Base-by-base conservation (phyloP, 2,113 vertebrate species). In the Dinomys branickii region DNA sequence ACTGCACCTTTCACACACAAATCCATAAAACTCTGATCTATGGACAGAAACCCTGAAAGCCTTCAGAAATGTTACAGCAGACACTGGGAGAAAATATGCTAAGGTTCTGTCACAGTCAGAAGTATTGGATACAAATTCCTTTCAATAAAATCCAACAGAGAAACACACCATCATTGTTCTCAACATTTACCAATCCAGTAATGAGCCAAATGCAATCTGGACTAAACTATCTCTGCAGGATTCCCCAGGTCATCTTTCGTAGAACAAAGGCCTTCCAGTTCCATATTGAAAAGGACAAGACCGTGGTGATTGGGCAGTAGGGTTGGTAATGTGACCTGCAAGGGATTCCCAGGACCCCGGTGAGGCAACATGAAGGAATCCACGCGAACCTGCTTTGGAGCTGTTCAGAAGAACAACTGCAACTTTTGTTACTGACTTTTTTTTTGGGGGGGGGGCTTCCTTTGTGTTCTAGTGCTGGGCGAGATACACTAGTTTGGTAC, bases 321-420 rank as follows among this genome's bases (percentile, higher is more conserved):
- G 0, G 3, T 52, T 88, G 52, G 86, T 87, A 84, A 94, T 16
- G n/a, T 38, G 81, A 91, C 85, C 91, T 54, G 94, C 73, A 58
- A 24, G 26, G 47, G 84, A 89, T 89, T 96, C 97, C 77, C 86
- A 87, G 93, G 97, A 97, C 94, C 96, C 67, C 13, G 28, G 47
- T 1, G n/a, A 73, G 33, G 81, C 7, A 0, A 59, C 35, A 0
- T 0, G 1, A 61, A n/a, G 33, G 41, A 63, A 92, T 95, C 86
- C 63, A 1, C 82, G 88, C 85, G 90, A 96, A 96, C 22, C 50
- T 47, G 80, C 89, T 82, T 58, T 24, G 50, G 56, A 93, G 78
- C 33, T 61, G 50, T 26, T 63, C 44, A 35, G 50, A 50, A 91
- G 73, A 91, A 96, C 83, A 86, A 89, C 44, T 1, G 2, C 16